Conservation (phyloP, 2,888 invertebrate species). For the Caenorhabditis auriculariae region DNA sequence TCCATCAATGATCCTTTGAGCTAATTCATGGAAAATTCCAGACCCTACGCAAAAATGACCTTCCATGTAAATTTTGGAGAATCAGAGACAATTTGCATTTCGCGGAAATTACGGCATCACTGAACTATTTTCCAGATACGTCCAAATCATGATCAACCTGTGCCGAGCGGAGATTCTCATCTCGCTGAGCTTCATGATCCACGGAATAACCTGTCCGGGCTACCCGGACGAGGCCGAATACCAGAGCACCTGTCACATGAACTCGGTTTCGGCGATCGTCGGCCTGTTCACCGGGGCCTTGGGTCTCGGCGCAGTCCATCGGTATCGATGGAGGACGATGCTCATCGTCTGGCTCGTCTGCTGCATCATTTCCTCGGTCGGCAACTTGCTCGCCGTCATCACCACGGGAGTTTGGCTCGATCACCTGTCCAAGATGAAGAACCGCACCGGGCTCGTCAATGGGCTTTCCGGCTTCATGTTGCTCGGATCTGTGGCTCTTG, state of each 20-base stretch:
- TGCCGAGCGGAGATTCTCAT: constrained; percentile 58
- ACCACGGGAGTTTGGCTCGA: constrained; percentile 60
- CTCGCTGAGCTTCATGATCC: constrained; percentile 50
- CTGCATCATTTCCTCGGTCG: constrained; percentile 59
- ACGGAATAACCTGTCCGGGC: constrained; percentile 38
- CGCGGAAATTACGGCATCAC: no score
- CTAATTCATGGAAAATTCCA: no score
- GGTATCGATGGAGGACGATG: constrained; percentile 59
- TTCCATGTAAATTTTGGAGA: no score
- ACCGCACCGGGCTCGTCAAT: constrained; percentile 55
- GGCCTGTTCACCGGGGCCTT: constrained; percentile 59
- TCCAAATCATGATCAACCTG: constrained; percentile 55
- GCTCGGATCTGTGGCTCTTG: constrained; percentile 55
- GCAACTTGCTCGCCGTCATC: constrained; percentile 58
- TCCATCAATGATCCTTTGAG: no score
- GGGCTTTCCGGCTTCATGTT: constrained; percentile 60
- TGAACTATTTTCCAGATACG: constrained; percentile 36
- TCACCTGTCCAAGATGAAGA: constrained; percentile 59
- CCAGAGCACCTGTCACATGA: constrained; percentile 61
- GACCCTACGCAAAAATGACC: no score
- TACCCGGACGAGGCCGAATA: constrained; percentile 52
- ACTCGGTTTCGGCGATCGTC: constrained; percentile 57
- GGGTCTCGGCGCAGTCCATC: constrained; percentile 59
- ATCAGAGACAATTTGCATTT: no score
- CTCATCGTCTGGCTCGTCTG: constrained; percentile 58